Evolutionary conservation across 2,113 vertebrate genomes (phyloP).

Genomic region (Apus apus): DNA sequence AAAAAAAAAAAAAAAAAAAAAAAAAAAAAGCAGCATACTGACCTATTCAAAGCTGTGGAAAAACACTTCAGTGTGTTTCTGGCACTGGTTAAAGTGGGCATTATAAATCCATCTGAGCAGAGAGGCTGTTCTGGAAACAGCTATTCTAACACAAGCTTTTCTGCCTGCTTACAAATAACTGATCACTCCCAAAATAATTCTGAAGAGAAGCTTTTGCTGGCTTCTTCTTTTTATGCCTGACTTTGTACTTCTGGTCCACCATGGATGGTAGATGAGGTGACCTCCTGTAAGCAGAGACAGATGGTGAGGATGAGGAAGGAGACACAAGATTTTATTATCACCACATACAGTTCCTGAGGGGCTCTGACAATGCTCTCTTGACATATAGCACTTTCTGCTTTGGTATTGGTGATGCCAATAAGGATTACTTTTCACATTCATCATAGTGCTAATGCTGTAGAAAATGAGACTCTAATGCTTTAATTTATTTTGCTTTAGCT

Average conservation of each 20-base stretch:
- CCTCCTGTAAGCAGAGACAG: neutral
- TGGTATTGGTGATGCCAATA: neutral
- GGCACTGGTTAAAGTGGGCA: neutral
- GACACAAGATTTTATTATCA: neutral
- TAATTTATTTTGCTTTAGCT: slow-evolving; percentile 22
- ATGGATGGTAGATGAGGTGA: neutral
- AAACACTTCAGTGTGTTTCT: slow-evolving; percentile 28
- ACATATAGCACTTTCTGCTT: neutral
- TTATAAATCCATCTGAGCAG: neutral
- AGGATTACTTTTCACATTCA: slow-evolving; percentile 14
- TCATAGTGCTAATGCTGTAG: neutral
- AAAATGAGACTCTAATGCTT: slow-evolving; percentile 18
- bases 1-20: neutral
- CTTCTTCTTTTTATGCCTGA: neutral
- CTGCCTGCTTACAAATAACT: neutral
- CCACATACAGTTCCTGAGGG: neutral
- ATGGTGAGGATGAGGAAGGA: neutral
- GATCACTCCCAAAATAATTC: neutral
- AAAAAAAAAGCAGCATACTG: neutral
- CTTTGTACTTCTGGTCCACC: neutral
- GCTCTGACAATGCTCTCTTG: neutral
- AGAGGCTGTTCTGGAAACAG: neutral
- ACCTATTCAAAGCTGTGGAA: neutral
- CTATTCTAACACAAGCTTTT: neutral
- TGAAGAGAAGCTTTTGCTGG: neutral